Evolutionary conservation across 35 echinoderm and acorn worm species (phyloP).

Genomic region (Amphiura filiformis): DNA sequence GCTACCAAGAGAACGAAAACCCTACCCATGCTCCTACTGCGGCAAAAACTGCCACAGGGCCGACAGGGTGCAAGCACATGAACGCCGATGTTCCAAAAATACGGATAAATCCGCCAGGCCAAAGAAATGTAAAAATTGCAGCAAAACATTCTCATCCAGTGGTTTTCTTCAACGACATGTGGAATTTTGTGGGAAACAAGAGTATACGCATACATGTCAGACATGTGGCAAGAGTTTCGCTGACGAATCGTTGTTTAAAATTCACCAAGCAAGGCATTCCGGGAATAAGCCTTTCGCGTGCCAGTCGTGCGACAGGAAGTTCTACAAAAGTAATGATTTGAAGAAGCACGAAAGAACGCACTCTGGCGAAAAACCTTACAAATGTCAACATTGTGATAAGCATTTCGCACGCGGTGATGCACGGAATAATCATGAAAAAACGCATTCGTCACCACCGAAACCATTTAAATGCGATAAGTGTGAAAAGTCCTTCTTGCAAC

Average conservation of each 20-base stretch:
- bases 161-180: background rate
- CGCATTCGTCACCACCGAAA: background rate
- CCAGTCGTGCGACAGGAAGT: background rate
- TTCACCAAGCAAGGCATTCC: background rate
- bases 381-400: background rate
- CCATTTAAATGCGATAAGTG: background rate
- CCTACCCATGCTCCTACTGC: background rate
- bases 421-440: background rate
- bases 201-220: background rate
- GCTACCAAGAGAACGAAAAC: background rate
- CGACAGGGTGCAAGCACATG: background rate
- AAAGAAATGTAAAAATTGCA: background rate
- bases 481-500: background rate
- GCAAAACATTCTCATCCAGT: background rate
- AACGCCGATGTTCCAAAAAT: background rate
- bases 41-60: background rate
- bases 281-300: background rate
- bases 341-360: background rate
- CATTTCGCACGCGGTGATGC: background rate
- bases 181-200: background rate
- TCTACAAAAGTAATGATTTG: background rate
- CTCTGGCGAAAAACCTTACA: background rate
- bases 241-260: background rate
- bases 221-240: background rate
- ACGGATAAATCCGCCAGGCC: background rate